Evolutionary conservation across 2,888 invertebrate genomes (phyloP).

Genomic region (Ennomos erosarius): DNA sequence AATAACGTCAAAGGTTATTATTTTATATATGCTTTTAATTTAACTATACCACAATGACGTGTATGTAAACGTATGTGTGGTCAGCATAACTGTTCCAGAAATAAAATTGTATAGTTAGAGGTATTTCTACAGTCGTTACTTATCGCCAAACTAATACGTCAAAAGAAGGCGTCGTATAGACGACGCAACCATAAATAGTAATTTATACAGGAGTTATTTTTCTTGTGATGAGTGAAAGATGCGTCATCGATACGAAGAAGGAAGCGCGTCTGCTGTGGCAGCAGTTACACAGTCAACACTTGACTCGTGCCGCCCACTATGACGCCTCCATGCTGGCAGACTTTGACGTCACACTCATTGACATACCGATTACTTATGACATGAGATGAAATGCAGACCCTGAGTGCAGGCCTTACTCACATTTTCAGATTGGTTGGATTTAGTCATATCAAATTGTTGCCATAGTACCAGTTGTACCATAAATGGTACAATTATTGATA

Average conservation of each 20-base stretch:
- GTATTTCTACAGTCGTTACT: slow-evolving; percentile 21
- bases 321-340: slow-evolving; percentile 45
- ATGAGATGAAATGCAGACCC: slow-evolving; percentile 48
- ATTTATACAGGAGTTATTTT: slow-evolving; percentile 53
- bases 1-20: no score
- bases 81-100: background rate
- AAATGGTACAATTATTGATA: no score
- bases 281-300: slow-evolving; percentile 54
- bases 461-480: no score
- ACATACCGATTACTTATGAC: slow-evolving; percentile 48
- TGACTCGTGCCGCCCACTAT: slow-evolving; percentile 61
- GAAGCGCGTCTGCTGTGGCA: slow-evolving; percentile 52
- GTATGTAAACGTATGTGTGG: no score
- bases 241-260: slow-evolving; percentile 68
- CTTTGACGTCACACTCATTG: slow-evolving; percentile 50
- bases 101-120: slow-evolving; percentile 20
- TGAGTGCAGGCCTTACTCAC: slow-evolving; percentile 24
- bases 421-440: slow-evolving; percentile 12
- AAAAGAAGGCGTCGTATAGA: slow-evolving; percentile 36
- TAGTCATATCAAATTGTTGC: background rate
- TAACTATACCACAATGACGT: no score
- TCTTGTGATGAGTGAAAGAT: slow-evolving; percentile 48
- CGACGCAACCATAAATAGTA: slow-evolving; percentile 70
- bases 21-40: no score
- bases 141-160: slow-evolving; percentile 31